These are phyloP conservation scores for Geotria australis DNA, from an alignment of 2,797 vertebrate species.

Conservation along the genomic window DNA sequence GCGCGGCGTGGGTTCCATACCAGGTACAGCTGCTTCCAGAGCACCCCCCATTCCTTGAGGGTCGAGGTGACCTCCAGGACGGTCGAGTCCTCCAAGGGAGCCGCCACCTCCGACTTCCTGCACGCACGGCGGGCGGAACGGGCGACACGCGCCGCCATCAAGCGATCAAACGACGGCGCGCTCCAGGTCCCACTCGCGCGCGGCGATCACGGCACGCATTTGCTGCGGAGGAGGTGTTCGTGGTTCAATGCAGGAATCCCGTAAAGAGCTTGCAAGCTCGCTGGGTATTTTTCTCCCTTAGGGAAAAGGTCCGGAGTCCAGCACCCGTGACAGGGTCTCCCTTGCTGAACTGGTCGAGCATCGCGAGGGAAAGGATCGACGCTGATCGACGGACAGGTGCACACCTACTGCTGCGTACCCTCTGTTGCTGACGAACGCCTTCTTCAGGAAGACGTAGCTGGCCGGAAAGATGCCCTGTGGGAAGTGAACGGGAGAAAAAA, in stretches of 20 bases:
- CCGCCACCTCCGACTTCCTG: conserved; percentile 66
- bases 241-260: neutral
- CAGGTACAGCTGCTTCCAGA: conserved; percentile 92
- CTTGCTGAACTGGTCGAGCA: no score
- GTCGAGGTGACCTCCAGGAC: conserved; percentile 64
- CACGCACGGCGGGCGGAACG: neutral
- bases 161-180: neutral
- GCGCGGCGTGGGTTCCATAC: conserved; percentile 12
- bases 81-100: conserved; percentile 52
- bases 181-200: neutral
- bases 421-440: conserved; percentile 76
- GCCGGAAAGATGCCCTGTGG: conserved; percentile 73
- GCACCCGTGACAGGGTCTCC: no score
- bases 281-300: no score
- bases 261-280: no score
- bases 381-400: no score
- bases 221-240: neutral
- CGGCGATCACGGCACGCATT: neutral
- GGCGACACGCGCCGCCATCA: neutral
- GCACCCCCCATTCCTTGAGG: conserved; percentile 60
- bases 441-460: conserved; percentile 86
- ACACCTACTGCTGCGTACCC: conserved; percentile 27
- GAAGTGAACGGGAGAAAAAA: neutral
- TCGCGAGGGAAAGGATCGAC: no score
- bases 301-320: no score